Percentiles rank a stretch among this genome's conserved stretches.
Conservation (phyloP, 2,888 invertebrate species). For the Leistus spinibarbis region DNA sequence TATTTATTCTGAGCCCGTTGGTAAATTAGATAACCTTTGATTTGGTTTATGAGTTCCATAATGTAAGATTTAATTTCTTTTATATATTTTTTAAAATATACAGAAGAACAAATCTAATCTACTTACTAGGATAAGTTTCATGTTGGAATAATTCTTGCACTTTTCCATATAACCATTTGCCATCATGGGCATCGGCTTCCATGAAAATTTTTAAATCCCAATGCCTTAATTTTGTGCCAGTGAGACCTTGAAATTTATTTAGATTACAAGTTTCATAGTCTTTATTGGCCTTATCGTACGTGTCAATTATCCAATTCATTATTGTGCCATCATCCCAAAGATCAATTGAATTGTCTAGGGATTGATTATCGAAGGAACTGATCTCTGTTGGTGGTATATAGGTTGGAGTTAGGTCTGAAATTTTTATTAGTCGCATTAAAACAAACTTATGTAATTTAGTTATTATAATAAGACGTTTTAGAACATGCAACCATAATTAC, state of each 20-base stretch:
- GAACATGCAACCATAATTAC: too few relatives aligned
- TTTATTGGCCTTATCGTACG: slow-evolving; percentile 15
- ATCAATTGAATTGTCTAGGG: not conserved
- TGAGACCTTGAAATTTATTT: slow-evolving; percentile 7
- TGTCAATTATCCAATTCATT: slow-evolving; percentile 16
- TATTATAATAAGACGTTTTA: too few relatives aligned
- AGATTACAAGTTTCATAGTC: slow-evolving; percentile 19
- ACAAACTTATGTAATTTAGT: not conserved
- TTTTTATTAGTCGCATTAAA: not conserved
- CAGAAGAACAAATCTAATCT: not conserved
- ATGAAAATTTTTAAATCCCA: not conserved
- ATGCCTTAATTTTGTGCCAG: slow-evolving; percentile 5
- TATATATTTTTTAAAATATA: too few relatives aligned
- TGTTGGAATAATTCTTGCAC: slow-evolving; percentile 6
- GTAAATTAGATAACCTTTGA: too few relatives aligned
- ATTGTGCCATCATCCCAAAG: not conserved
- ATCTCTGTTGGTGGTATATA: not conserved
- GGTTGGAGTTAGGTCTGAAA: not conserved
- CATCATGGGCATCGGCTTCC: slow-evolving; percentile 13
- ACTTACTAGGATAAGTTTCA: not conserved
- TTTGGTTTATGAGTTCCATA: too few relatives aligned
- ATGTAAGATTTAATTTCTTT: too few relatives aligned
- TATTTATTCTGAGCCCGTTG: too few relatives aligned
- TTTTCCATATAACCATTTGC: slow-evolving; percentile 15
- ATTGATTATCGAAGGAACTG: not conserved